These are phyloP conservation scores for Dinomys branickii DNA, from an alignment of 2,113 vertebrate genomes.

Conservation along the genomic window DNA sequence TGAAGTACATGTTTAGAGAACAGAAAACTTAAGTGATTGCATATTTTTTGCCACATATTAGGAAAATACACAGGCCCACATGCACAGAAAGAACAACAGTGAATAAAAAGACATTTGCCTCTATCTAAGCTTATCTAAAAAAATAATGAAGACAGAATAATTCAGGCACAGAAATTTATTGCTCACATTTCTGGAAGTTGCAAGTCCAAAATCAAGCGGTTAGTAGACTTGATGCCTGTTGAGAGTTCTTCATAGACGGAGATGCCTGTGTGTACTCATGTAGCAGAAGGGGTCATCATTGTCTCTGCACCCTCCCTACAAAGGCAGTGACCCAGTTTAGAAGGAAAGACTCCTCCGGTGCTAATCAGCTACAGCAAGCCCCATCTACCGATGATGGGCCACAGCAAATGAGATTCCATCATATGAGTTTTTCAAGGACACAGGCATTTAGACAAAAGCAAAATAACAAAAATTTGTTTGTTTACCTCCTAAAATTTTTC, in stretches of 20 bases:
- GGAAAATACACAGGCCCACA: neutral
- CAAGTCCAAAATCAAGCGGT: neutral
- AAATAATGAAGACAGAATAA: neutral
- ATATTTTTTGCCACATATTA: neutral
- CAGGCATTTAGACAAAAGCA: neutral
- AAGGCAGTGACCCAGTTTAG: neutral
- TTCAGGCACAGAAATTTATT: neutral
- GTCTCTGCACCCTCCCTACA: neutral
- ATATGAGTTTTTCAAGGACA: neutral
- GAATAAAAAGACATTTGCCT: neutral
- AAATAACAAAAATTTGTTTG: too few species aligned
- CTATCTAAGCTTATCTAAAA: neutral
- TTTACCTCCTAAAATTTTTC: neutral
- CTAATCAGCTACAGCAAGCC: neutral
- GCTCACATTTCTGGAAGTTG: neutral
- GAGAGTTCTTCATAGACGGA: neutral
- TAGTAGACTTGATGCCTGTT: neutral
- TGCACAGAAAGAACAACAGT: neutral
- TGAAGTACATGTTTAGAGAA: neutral
- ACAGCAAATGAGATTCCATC: neutral
- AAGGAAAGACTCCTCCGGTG: neutral
- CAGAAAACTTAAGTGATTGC: neutral
- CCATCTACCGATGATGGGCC: neutral
- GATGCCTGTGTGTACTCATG: neutral
- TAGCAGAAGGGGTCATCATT: neutral